Percentiles rank a stretch among this genome's conserved stretches.
Conservation (phyloP, 2,797 vertebrate genomes). For the Poeciliopsis gracilis region DNA sequence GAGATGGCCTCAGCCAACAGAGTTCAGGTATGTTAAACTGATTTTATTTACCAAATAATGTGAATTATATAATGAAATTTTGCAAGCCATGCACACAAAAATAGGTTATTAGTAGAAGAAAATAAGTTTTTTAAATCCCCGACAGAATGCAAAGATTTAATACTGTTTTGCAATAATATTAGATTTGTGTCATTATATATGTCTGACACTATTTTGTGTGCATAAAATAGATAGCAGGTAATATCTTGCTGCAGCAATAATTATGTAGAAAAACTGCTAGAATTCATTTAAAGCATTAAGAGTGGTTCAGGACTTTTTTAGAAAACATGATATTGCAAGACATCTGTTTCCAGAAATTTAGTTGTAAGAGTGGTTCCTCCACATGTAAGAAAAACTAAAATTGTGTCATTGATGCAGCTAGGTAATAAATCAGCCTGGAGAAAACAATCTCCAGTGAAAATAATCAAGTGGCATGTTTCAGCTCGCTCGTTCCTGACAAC, state of each 20-base stretch:
- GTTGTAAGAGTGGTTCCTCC: neutral
- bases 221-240: neutral
- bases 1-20: too few species aligned
- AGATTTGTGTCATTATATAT: neutral
- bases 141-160: neutral
- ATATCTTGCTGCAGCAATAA: neutral
- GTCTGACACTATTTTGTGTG: neutral
- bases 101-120: neutral
- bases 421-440: neutral
- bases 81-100: neutral
- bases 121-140: neutral
- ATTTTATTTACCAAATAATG: neutral
- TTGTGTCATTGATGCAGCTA: neutral
- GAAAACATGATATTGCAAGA: neutral
- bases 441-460: slow-evolving; percentile 7
- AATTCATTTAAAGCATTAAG: neutral
- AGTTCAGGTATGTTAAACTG: neutral
- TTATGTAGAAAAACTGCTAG: neutral
- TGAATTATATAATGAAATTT: neutral
- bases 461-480: slow-evolving; percentile 15
- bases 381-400: neutral
- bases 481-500: slow-evolving; percentile 14
- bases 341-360: neutral
- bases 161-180: neutral
- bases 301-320: neutral